Conservation (phyloP, 2,113 vertebrate genomes). For the Siniperca knerii region DNA sequence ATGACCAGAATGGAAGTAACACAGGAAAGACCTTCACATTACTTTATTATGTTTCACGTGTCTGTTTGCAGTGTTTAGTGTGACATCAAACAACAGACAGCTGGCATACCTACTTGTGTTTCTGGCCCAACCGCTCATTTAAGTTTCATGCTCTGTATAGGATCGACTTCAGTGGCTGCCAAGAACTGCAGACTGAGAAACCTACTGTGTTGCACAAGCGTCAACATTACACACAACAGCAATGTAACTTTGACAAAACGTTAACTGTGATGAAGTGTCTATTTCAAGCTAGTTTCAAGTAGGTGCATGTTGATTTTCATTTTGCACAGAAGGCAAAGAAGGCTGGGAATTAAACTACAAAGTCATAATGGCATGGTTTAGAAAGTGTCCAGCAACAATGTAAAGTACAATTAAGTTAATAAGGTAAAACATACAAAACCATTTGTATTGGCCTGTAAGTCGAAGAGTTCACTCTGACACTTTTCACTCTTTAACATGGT, state of each 20-base stretch:
- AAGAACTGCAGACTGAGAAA: constrained; percentile 3
- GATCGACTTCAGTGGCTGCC: not conserved
- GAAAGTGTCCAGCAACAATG: not conserved
- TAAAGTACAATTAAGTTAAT: not conserved
- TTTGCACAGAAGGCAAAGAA: not conserved
- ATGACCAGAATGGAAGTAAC: not conserved
- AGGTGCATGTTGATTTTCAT: not conserved
- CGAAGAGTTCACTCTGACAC: too few relatives aligned
- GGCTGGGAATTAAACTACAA: not conserved
- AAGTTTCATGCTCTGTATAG: constrained; percentile 11
- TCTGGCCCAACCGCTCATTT: constrained; percentile 22
- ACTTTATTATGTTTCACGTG: not conserved
- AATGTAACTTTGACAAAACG: not conserved
- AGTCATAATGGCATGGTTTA: not conserved
- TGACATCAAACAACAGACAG: constrained; percentile 5
- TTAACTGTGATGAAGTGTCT: not conserved
- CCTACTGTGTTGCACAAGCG: not conserved
- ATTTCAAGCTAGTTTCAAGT: not conserved
- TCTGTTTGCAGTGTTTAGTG: not conserved
- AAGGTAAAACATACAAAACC: too few relatives aligned
- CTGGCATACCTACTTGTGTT: constrained; percentile 9
- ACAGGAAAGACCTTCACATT: not conserved
- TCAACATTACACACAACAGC: not conserved
- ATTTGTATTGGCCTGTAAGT: too few relatives aligned
- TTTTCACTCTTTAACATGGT: not conserved